These are phyloP conservation scores for Watsonalla binaria DNA, from an alignment of 2,888 invertebrate genomes.

Conservation along the genomic window DNA sequence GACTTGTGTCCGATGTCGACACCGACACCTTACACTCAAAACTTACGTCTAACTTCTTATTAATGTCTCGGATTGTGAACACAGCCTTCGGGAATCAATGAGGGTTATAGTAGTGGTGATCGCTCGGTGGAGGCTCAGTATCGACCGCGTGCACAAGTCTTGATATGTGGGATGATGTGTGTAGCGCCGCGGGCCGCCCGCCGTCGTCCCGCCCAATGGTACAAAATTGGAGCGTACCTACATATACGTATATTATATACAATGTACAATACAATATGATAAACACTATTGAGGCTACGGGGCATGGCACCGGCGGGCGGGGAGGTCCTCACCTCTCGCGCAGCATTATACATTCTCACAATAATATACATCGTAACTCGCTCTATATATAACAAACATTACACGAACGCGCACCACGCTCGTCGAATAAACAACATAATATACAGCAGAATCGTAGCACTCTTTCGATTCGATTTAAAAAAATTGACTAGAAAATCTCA, in stretches of 20 bases:
- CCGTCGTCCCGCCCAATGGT: constrained; percentile 55
- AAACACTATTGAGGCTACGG: constrained; percentile 61
- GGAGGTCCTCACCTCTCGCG: constrained; percentile 52
- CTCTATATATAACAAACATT: constrained; percentile 72
- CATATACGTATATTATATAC: constrained; percentile 72
- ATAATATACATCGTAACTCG: constrained; percentile 74
- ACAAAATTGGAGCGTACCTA: constrained; percentile 69
- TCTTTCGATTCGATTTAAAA: constrained; percentile 67
- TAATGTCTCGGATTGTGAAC: neutral
- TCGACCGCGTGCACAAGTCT: constrained; percentile 62
- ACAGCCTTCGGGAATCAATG: constrained; percentile 1
- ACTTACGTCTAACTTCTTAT: neutral
- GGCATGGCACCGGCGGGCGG: constrained; percentile 57
- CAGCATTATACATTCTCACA: constrained; percentile 71
- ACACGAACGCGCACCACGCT: constrained; percentile 68
- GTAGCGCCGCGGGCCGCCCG: constrained; percentile 61
- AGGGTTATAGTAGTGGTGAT: neutral
- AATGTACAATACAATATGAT: constrained; percentile 73
- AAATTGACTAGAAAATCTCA: constrained; percentile 78
- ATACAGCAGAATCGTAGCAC: constrained; percentile 75
- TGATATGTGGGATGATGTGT: constrained; percentile 77
- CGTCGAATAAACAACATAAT: constrained; percentile 63
- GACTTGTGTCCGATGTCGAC: constrained; percentile 61
- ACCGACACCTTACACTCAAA: constrained; percentile 11
- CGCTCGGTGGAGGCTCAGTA: constrained; percentile 15